Conservation (phyloP, 2,113 vertebrate species). For the Marmota monax region DNA sequence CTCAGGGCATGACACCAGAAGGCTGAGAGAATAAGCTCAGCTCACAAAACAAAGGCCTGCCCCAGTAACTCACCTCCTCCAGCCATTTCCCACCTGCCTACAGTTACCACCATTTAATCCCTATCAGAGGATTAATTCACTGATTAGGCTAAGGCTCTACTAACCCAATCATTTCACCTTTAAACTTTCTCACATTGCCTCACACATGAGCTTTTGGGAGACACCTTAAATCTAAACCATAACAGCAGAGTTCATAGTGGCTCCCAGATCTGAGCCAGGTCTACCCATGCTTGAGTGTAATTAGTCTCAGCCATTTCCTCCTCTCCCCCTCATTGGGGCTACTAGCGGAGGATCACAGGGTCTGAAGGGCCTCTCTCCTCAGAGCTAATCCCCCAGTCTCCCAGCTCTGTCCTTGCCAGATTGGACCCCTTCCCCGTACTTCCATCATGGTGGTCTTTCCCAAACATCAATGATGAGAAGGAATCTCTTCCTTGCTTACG, state of each 20-base stretch:
- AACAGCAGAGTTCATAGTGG: not conserved
- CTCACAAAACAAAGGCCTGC: too few species aligned
- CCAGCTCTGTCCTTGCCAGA: not conserved
- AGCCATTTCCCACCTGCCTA: too few species aligned
- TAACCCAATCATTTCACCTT: too few species aligned
- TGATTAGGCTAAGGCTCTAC: too few species aligned
- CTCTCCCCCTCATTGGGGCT: not conserved
- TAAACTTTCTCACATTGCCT: too few species aligned
- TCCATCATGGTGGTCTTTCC: not conserved
- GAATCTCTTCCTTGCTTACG: not conserved
- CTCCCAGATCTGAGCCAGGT: not conserved
- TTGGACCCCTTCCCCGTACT: not conserved
- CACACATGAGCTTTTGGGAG: too few species aligned
- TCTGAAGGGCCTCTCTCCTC: not conserved
- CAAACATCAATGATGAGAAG: not conserved
- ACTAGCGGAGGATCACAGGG: not conserved
- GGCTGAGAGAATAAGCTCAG: too few species aligned
- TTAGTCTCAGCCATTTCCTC: not conserved
- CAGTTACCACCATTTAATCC: too few species aligned
- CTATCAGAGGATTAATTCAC: too few species aligned
- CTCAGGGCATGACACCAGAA: too few species aligned
- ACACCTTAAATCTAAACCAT: too few species aligned
- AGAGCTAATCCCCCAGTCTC: not conserved
- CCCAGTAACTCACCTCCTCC: too few species aligned
- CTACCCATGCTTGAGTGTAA: not conserved